Conservation (phyloP, 2,888 invertebrate species). For the Ophion obscuratus region DNA sequence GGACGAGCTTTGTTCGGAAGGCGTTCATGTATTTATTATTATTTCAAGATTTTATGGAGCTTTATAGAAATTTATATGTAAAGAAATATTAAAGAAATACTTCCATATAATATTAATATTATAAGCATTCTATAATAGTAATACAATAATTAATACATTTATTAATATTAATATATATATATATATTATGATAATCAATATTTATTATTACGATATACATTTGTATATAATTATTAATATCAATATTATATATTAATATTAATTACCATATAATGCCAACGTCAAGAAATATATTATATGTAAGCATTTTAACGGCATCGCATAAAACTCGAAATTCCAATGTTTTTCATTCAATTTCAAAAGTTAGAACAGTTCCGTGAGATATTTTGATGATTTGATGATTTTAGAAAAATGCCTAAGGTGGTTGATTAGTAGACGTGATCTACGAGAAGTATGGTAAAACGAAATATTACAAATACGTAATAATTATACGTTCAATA, state of each 20-base stretch:
- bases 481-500: too few species aligned
- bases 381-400: neutral
- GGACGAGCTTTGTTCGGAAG: conserved; percentile 13
- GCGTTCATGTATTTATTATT: neutral
- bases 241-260: too few species aligned
- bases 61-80: neutral
- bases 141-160: too few species aligned
- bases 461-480: neutral
- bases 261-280: too few species aligned
- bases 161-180: too few species aligned
- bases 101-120: too few species aligned
- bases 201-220: too few species aligned
- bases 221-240: too few species aligned
- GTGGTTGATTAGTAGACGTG: too few species aligned
- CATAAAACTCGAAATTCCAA: neutral
- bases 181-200: too few species aligned
- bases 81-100: neutral
- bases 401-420: neutral
- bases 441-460: too few species aligned
- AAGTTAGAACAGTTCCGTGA: neutral
- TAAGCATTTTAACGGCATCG: neutral
- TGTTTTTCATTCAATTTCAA: neutral
- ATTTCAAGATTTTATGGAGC: neutral
- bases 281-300: neutral
- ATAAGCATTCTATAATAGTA: too few species aligned